Evolutionary conservation across 2,888 invertebrate species (phyloP), one percentile per base, ranked within the genome.

Genomic region (Monoplex corrugatus): DNA sequence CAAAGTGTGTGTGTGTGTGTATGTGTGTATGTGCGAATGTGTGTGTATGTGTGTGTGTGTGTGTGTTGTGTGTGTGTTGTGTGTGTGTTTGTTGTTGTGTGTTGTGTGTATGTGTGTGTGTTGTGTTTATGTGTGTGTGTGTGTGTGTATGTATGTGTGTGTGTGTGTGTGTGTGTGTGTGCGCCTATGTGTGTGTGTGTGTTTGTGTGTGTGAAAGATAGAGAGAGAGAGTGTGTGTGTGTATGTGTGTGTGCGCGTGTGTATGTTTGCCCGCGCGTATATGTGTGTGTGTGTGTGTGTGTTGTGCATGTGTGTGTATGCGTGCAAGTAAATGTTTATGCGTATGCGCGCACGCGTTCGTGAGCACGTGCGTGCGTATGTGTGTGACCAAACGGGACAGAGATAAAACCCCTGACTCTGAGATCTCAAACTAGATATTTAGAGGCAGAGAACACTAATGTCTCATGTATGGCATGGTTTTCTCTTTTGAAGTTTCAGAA

Each of bases 71-170:
- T 23, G 68, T 28, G 68, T 23, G 68, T n/a, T 68, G 68, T 68
- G 68, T 68, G 68, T 63, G 10, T 63, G 63, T 63, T 19, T 63
- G 63, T n/a, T 19, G 19, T 5, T 63, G 23, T 63, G 63, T 63
- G 23, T 63, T n/a, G n/a, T n/a, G 63, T 63, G 63, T 63, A 3
- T 63, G 23, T 63, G 32, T 72, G 16, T 72, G 72, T 35, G 72
- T 32, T n/a, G 32, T 72, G 35, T 32, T 32, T 19, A 28, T 72
- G 72, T 19, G 72, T 16, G 32, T 72, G 35, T 35, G 32, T 72
- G 72, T 72, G 72, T 72, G 72, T 72, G 35, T 72, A n/a, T n/a
- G n/a, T n/a, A n/a, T n/a, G n/a, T n/a, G 35, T 72, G 72, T 72
- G 35, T 72, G 72, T 35, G 35, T 35, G 72, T 35, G 32, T 2